phyloP scores from a whole-genome alignment of 1,140 invertebrate genomes.

The Bombus huntii region DNA sequence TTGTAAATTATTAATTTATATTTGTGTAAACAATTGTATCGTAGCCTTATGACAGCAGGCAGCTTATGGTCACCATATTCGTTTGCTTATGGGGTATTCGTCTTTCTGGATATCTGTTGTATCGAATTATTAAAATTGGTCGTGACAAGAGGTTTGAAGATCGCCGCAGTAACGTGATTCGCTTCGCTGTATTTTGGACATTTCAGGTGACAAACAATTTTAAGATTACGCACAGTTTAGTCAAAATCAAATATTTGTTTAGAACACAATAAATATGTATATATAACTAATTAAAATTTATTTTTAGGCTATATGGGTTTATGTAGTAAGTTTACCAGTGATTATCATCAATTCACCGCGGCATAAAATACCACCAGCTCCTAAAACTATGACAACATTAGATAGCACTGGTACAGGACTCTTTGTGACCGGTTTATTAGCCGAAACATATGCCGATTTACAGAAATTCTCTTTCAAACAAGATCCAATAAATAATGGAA shows the following conservation, averaged over 20 bases:
- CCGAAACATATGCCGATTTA: constrained; percentile 94
- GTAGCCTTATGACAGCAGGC: constrained; percentile 91
- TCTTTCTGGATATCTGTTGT: constrained; percentile 92
- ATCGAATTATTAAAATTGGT: constrained; percentile 94
- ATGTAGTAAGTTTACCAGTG: constrained; percentile 93
- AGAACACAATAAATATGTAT: background rate
- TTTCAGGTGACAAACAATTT: constrained; percentile 88
- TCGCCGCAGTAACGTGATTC: constrained; percentile 91
- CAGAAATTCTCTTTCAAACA: constrained; percentile 95
- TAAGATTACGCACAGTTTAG: background rate
- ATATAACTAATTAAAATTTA: constrained; percentile 5
- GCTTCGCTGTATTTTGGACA: constrained; percentile 95
- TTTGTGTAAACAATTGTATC: constrained; percentile 30
- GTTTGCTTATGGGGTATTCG: constrained; percentile 93
- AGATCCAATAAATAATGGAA: constrained; percentile 93
- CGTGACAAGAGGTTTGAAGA: constrained; percentile 95
- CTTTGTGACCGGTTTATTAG: constrained; percentile 91
- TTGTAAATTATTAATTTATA: background rate
- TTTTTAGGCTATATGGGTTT: constrained; percentile 95
- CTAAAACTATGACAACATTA: constrained; percentile 91
- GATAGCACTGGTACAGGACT: constrained; percentile 93
- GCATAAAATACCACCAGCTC: constrained; percentile 88
- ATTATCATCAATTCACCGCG: constrained; percentile 95
- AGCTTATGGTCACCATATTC: constrained; percentile 93
- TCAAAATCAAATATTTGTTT: background rate